Conservation (phyloP, 2,888 invertebrate species). For the Lochmaea crataegi region DNA sequence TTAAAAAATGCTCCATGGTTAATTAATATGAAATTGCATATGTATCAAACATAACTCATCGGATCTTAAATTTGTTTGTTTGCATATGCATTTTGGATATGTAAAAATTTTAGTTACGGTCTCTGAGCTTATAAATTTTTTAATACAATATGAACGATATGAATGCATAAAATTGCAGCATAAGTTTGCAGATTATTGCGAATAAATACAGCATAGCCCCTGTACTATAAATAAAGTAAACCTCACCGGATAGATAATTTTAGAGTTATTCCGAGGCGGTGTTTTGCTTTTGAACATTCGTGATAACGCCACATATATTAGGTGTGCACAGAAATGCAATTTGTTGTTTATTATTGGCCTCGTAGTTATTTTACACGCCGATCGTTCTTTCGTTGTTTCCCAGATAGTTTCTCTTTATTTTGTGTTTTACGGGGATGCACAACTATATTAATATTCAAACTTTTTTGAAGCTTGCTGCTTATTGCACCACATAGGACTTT, state of each 20-base stretch:
- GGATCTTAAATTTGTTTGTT: too few relatives aligned
- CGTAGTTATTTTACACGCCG: constrained; percentile 35
- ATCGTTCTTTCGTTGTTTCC: constrained; percentile 23
- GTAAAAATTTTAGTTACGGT: too few relatives aligned
- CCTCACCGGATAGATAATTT: constrained; percentile 43
- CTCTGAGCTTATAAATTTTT: too few relatives aligned
- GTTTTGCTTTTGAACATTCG: constrained; percentile 43
- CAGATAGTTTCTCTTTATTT: constrained; percentile 12
- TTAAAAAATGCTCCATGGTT: too few relatives aligned
- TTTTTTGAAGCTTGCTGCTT: too few relatives aligned
- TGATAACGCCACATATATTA: constrained; percentile 44
- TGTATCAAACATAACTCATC: too few relatives aligned
- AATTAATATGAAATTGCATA: too few relatives aligned
- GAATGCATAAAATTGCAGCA: neutral
- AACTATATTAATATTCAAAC: neutral
- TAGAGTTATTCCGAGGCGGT: constrained; percentile 46
- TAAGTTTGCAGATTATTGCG: neutral
- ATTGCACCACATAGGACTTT: too few relatives aligned
- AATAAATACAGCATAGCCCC: neutral
- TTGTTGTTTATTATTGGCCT: constrained; percentile 47
- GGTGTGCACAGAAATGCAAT: constrained; percentile 49
- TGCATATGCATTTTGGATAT: too few relatives aligned
- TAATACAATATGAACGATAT: neutral
- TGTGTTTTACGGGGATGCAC: neutral
- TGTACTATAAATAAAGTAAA: constrained; percentile 8